A percentile compares a stretch with the other conserved stretches of the same genome.
Conservation (phyloP, 2,113 vertebrate genomes). For the Hydrolagus affinis region DNA sequence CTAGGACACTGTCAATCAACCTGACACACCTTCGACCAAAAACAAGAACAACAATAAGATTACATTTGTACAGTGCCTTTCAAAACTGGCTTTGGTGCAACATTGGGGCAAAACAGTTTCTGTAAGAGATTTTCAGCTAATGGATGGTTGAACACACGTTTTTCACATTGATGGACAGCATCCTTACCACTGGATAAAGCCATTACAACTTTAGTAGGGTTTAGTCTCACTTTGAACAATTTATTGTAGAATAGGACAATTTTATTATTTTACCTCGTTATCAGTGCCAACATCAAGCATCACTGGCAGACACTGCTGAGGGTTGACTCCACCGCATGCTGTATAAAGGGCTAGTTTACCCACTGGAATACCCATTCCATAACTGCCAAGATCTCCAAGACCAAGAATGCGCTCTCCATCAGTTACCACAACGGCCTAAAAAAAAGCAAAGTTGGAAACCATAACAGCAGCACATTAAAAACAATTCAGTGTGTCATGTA, state of each 20-base stretch:
- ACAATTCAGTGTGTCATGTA: too few species aligned
- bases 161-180: neutral
- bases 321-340: constrained; percentile 81
- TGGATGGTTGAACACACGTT: too few species aligned
- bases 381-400: constrained; percentile 86
- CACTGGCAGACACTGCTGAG: constrained; percentile 81
- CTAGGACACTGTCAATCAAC: too few species aligned
- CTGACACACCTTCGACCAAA: neutral
- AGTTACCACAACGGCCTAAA: constrained; percentile 83
- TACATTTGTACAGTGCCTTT: too few species aligned
- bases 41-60: too few species aligned
- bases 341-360: constrained; percentile 95
- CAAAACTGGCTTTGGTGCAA: neutral
- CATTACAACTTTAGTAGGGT: neutral
- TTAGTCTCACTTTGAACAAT: neutral
- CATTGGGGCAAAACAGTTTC: neutral
- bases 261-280: constrained; percentile 68
- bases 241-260: neutral
- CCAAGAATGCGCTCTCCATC: constrained; percentile 95
- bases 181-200: neutral
- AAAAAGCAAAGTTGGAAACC: constrained; percentile 34
- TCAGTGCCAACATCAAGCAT: constrained; percentile 92
- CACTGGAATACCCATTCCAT: constrained; percentile 96
- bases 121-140: neutral
- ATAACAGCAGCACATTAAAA: neutral